phyloP scores from a whole-genome alignment of 92 coral and sea anemone species.

The Ricordea florida region DNA sequence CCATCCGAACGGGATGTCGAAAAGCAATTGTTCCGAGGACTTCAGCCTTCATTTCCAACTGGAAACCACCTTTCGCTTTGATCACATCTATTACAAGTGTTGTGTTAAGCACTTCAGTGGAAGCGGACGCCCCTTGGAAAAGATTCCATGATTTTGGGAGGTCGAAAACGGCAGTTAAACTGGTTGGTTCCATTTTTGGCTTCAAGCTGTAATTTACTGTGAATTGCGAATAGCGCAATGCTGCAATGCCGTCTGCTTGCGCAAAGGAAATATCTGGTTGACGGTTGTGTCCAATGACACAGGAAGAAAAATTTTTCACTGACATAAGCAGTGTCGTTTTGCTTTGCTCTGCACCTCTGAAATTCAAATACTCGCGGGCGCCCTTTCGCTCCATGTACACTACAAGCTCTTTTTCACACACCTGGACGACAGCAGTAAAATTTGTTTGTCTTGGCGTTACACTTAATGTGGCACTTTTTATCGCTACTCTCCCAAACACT shows the following conservation, averaged over 20 bases:
- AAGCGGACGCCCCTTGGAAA: constrained; percentile 4
- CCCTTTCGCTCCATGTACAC: not conserved
- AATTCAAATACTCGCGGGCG: not conserved
- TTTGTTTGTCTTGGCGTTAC: not conserved
- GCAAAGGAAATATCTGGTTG: not conserved
- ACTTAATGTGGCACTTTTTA: not conserved
- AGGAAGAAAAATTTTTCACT: not conserved
- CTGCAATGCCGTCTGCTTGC: not conserved
- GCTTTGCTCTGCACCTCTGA: not conserved
- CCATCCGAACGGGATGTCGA: constrained; percentile 31
- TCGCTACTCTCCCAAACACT: not conserved
- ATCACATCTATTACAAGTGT: constrained; percentile 1
- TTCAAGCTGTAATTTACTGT: constrained; percentile 14
- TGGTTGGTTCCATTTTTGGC: not conserved
- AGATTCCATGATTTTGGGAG: constrained; percentile 35
- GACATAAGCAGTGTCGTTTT: not conserved
- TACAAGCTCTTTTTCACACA: not conserved
- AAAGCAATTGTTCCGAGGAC: constrained; percentile 35
- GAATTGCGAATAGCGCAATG: constrained; percentile 3
- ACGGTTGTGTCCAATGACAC: not conserved
- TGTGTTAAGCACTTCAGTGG: not conserved
- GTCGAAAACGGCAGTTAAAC: not conserved
- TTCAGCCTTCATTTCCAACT: constrained; percentile 17
- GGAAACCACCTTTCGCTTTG: not conserved
- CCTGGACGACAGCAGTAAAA: not conserved